phyloP scores from a whole-genome alignment of 2,113 vertebrate species.

The Athene noctua region DNA sequence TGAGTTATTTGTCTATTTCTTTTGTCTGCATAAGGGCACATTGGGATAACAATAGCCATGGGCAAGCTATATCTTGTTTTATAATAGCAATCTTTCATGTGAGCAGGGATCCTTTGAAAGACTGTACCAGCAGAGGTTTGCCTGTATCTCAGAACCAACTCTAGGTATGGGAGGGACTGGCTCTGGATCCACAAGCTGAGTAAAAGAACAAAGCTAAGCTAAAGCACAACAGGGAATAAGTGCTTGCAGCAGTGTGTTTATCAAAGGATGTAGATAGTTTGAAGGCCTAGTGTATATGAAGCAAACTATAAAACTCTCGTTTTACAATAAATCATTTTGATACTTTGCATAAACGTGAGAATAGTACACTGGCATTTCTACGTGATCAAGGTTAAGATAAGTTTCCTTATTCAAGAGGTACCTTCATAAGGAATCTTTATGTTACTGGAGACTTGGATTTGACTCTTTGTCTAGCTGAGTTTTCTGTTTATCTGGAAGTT shows the following conservation, averaged over 20 bases:
- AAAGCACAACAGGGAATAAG: background rate
- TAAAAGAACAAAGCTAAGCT: background rate
- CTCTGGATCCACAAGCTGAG: background rate
- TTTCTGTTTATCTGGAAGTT: background rate
- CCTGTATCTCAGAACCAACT: background rate
- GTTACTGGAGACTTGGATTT: background rate
- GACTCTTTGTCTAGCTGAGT: background rate
- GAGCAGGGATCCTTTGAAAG: background rate
- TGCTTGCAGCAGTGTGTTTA: background rate
- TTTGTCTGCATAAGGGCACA: background rate
- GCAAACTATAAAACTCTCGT: background rate
- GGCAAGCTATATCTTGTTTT: background rate
- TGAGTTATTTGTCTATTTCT: background rate
- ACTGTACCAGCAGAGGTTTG: background rate
- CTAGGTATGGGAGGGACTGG: background rate
- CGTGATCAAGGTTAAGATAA: background rate
- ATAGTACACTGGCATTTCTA: background rate
- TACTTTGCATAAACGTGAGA: background rate
- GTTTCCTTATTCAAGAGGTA: background rate
- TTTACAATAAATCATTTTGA: background rate
- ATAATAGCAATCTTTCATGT: accelerated
- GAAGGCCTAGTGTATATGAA: background rate
- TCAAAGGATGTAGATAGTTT: accelerated
- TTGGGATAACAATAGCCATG: background rate
- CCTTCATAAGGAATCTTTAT: background rate